These are phyloP conservation scores for Sitta europaea DNA, from an alignment of 2,113 vertebrate species.

Conservation along the genomic window DNA sequence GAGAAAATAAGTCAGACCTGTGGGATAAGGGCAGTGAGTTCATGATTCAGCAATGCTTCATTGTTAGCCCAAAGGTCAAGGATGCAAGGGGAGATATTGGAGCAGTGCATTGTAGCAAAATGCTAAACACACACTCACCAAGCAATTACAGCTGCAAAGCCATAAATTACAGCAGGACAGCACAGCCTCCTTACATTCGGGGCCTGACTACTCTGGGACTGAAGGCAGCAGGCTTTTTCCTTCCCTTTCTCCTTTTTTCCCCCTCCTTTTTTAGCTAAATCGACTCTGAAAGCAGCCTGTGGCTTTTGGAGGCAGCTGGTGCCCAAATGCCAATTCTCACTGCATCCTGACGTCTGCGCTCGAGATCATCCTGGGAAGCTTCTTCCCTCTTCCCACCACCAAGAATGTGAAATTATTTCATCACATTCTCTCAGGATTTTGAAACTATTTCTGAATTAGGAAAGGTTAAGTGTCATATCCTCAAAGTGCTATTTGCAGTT, in stretches of 20 bases:
- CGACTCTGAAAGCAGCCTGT: neutral
- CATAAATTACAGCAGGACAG: neutral
- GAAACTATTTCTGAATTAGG: neutral
- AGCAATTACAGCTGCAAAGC: neutral
- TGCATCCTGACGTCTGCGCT: neutral
- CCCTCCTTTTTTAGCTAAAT: neutral
- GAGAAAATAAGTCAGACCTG: slow-evolving; percentile 7
- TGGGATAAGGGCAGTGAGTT: neutral
- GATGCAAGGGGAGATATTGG: neutral
- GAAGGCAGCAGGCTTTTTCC: neutral
- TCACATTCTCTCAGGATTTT: neutral
- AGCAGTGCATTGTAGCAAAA: neutral
- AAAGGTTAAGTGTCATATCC: neutral
- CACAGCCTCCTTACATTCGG: neutral
- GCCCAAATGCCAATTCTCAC: neutral
- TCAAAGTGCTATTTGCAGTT: neutral
- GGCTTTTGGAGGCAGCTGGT: neutral
- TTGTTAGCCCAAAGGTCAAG: slow-evolving; percentile 34
- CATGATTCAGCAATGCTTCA: neutral
- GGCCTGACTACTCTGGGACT: neutral
- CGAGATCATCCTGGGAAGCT: neutral
- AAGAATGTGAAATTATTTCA: neutral
- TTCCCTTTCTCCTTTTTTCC: rapidly evolving
- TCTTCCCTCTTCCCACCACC: neutral
- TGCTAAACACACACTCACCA: neutral